Conservation (phyloP, 2,797 vertebrate species). For the Tympanoctomys barrerae region DNA sequence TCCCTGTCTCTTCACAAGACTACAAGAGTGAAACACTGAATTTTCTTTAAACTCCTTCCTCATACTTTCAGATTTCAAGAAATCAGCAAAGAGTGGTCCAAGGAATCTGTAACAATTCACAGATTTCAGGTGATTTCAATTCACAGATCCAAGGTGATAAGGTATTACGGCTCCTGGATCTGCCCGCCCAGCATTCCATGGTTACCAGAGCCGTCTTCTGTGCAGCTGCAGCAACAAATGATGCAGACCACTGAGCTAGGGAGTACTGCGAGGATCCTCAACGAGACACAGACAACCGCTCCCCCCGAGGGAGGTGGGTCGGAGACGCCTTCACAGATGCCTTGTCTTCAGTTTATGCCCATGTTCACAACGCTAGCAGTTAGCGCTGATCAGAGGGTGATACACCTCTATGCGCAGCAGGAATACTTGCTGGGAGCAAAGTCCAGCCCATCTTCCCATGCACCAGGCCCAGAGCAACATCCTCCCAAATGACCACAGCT, state of each 20-base stretch:
- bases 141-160: neutral
- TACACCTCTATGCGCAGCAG: slow-evolving; percentile 98
- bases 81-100: neutral
- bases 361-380: slow-evolving; percentile 94
- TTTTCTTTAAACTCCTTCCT: neutral
- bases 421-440: slow-evolving; percentile 95
- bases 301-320: slow-evolving; percentile 94
- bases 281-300: slow-evolving; percentile 92
- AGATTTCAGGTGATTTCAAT: too few species aligned
- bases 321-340: slow-evolving; percentile 90
- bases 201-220: slow-evolving; percentile 88
- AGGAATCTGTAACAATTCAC: neutral
- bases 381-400: slow-evolving; percentile 95
- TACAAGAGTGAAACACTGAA: neutral
- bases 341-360: slow-evolving; percentile 96
- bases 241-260: slow-evolving; percentile 94
- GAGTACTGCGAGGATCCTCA: slow-evolving; percentile 93
- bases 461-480: neutral
- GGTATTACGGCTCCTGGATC: neutral
- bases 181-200: neutral
- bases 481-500: neutral
- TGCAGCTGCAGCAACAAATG: slow-evolving; percentile 93
- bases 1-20: neutral
- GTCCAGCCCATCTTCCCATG: slow-evolving; percentile 95
- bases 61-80: neutral